Evolutionary conservation across 2,113 vertebrate genomes (phyloP), one percentile per base, ranked within the genome.

Genomic region (Salvelinus sp.): DNA sequence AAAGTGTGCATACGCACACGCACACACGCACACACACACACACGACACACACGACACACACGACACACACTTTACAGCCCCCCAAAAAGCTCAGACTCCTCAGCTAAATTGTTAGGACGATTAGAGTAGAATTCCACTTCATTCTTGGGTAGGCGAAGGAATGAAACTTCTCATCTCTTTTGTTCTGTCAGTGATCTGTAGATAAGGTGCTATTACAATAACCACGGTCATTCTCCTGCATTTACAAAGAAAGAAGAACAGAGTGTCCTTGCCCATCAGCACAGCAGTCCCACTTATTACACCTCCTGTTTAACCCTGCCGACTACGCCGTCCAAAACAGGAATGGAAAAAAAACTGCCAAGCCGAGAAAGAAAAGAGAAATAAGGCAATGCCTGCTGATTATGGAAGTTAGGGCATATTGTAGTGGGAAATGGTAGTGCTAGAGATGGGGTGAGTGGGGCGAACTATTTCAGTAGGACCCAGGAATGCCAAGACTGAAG

Each of bases 181-280:
- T 44, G 38, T 44, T 44, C 38, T 44, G 38, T 44, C 38, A 44
- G 38, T 44, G n/a, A 7, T 62, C 58, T 62, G 58, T 9, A 3
- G 16, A 62, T n/a, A 23, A 18, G 50, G 50, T 54, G 16, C 58
- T 23, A 22, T 62, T 22, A 22, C 58, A 22, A 62, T 62, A 54
- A 54, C 50, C 58, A 62, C n/a, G 5, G 58, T 10, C 58, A 4
- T 62, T 62, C 6, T 62, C n/a, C 5, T 62, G 20, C 58, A 16
- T 22, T 22, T 22, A 62, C n/a, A 62, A 23, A 23, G 47, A 48
- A 33, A 60, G 62, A 44, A 57, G 86, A 72, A 87, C 73, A 4
- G 48, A 2, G 4, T 83, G 85, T 85, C 78, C 85, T 84, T 75
- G 78, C 83, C 18, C 83, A 81, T 83, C 76, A 81, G 47, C 84